phyloP scores from a whole-genome alignment of 2,113 vertebrate genomes.

The Ciconia stormi region DNA sequence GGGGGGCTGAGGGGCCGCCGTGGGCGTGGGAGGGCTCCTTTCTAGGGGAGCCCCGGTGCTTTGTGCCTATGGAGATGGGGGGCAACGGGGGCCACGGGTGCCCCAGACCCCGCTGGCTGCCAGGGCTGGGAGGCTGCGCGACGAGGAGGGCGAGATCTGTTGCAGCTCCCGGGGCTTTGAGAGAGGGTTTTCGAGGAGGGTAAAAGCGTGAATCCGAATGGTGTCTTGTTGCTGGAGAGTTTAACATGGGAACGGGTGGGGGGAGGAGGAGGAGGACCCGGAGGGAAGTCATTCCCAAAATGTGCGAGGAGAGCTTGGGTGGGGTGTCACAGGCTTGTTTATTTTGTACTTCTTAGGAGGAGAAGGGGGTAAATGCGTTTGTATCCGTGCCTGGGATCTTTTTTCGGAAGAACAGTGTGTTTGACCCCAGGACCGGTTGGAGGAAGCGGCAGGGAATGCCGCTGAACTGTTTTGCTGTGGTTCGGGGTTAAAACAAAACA shows the following conservation, averaged over 20 bases:
- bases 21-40: neutral
- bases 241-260: neutral
- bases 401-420: neutral
- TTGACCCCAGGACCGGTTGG: neutral
- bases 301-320: constrained; percentile 21
- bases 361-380: neutral
- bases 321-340: neutral
- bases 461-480: neutral
- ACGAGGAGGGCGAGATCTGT: neutral
- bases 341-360: neutral
- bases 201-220: neutral
- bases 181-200: neutral
- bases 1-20: neutral
- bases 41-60: neutral
- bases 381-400: neutral
- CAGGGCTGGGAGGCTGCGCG: neutral
- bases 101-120: neutral
- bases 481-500: neutral
- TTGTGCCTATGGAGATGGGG: neutral
- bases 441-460: neutral
- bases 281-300: neutral
- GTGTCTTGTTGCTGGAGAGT: neutral
- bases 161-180: neutral
- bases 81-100: neutral
- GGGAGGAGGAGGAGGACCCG: neutral